These are phyloP conservation scores for Cinclus cinclus DNA, from an alignment of 2,113 vertebrate species.

Conservation along the genomic window DNA sequence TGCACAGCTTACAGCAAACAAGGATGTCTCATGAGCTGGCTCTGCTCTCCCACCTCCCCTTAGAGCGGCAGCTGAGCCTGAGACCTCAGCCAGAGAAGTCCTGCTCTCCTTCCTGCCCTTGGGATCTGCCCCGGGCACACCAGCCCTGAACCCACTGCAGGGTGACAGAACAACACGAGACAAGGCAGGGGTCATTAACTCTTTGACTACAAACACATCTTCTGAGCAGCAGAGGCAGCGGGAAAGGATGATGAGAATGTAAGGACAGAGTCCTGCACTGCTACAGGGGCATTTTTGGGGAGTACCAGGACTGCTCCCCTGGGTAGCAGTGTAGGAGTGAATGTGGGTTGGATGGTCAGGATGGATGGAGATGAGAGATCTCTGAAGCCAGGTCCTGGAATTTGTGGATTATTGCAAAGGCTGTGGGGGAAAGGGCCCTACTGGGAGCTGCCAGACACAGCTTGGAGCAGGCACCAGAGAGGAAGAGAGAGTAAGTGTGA, in stretches of 20 bases:
- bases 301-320: too few species aligned
- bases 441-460: too few species aligned
- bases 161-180: neutral
- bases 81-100: neutral
- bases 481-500: too few species aligned
- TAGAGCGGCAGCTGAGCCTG: neutral
- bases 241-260: neutral
- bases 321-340: too few species aligned
- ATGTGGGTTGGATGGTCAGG: too few species aligned
- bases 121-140: neutral
- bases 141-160: neutral
- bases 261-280: neutral
- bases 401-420: too few species aligned
- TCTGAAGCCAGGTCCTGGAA: too few species aligned
- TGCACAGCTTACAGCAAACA: neutral
- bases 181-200: neutral
- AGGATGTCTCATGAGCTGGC: neutral
- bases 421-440: too few species aligned
- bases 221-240: neutral
- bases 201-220: neutral
- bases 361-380: too few species aligned
- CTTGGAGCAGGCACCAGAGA: too few species aligned
- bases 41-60: neutral
- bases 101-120: neutral
- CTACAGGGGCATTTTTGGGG: too few species aligned